These are phyloP conservation scores for Lucilia cuprina DNA, from an alignment of 1,140 invertebrate genomes.

Conservation along the genomic window DNA sequence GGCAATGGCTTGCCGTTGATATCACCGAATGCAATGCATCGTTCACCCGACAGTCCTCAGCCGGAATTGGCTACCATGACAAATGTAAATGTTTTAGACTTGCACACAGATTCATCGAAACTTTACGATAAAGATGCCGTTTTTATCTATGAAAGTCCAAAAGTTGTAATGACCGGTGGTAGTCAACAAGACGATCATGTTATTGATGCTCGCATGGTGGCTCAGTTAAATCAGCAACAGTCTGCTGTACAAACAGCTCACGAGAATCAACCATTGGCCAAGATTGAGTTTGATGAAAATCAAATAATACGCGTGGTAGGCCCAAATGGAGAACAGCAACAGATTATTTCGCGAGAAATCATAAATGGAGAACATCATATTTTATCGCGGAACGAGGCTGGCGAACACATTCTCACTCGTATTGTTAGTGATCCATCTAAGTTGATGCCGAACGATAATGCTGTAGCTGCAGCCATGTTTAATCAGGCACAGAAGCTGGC, in stretches of 20 bases:
- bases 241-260: constrained; percentile 37
- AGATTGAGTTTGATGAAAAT: constrained; percentile 61
- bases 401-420: constrained; percentile 61
- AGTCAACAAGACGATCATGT: constrained; percentile 52
- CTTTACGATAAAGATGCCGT: constrained; percentile 60
- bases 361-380: constrained; percentile 62
- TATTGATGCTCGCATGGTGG: constrained; percentile 58
- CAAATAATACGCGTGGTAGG: constrained; percentile 61
- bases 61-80: constrained; percentile 80
- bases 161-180: constrained; percentile 52
- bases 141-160: constrained; percentile 60
- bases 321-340: constrained; percentile 60
- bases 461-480: constrained; percentile 59
- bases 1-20: constrained; percentile 56
- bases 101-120: constrained; percentile 66
- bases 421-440: constrained; percentile 61
- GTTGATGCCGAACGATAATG: constrained; percentile 59
- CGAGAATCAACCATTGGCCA: constrained; percentile 58
- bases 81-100: constrained; percentile 71
- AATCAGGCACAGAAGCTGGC: constrained; percentile 60
- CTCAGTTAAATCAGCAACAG: constrained; percentile 53
- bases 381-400: constrained; percentile 60
- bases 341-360: constrained; percentile 62
- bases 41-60: constrained; percentile 69
- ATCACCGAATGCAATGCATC: constrained; percentile 54